Conservation (phyloP, 2,113 vertebrate genomes). For the Psammodynastes pulverulentus region DNA sequence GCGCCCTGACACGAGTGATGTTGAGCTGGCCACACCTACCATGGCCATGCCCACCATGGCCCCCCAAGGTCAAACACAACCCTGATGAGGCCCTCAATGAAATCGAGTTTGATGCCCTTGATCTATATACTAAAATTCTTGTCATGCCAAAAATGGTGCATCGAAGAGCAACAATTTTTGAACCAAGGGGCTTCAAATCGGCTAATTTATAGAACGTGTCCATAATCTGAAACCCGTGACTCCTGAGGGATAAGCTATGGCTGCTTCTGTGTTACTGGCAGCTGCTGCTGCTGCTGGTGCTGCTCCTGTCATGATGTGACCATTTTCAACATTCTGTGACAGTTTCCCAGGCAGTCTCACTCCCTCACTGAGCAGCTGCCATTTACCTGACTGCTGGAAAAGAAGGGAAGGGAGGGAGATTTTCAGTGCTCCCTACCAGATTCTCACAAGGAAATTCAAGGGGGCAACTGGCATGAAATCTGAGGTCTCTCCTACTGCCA, state of each 20-base stretch:
- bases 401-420: not conserved
- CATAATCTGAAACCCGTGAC: not conserved
- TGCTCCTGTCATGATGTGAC: not conserved
- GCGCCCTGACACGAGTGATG: too few species aligned
- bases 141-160: not conserved
- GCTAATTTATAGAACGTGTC: not conserved
- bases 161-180: not conserved
- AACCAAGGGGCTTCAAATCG: not conserved
- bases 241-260: not conserved
- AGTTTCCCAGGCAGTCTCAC: not conserved
- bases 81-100: too few species aligned
- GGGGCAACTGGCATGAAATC: not conserved
- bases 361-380: not conserved
- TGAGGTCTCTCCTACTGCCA: not conserved
- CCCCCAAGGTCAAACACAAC: too few species aligned
- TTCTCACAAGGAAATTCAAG: not conserved
- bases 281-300: not conserved
- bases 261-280: not conserved
- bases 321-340: not conserved
- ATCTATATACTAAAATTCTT: not conserved
- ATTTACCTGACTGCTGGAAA: not conserved
- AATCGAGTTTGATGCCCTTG: too few species aligned
- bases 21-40: too few species aligned
- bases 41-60: too few species aligned
- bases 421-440: too few species aligned